A percentile compares a stretch with the other conserved stretches of the same genome.
Conservation (phyloP, 2,113 vertebrate genomes). For the Maccullochella peelii region DNA sequence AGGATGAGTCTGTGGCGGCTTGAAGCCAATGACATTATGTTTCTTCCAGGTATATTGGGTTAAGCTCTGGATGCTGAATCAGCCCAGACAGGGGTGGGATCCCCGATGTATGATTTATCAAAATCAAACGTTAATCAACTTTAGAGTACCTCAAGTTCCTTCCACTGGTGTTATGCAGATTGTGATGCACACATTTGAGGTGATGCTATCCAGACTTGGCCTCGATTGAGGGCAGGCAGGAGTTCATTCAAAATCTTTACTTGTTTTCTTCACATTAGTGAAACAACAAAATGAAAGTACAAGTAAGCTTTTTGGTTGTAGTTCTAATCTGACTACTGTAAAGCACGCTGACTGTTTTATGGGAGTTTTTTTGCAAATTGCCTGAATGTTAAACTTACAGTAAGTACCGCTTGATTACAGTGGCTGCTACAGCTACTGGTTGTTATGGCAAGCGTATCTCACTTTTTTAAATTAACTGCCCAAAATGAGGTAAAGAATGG, state of each 20-base stretch:
- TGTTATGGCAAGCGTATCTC: neutral
- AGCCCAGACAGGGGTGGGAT: constrained; percentile 36
- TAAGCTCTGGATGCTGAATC: constrained; percentile 56
- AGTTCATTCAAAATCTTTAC: constrained; percentile 1
- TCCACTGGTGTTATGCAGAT: neutral
- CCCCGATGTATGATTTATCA: constrained; percentile 28
- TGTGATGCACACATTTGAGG: neutral
- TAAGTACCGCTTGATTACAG: neutral
- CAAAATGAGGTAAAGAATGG: constrained; percentile 20
- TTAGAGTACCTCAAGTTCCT: constrained; percentile 82
- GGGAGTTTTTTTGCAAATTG: neutral
- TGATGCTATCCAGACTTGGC: neutral
- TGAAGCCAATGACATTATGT: constrained; percentile 49
- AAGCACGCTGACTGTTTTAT: neutral
- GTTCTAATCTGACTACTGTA: neutral
- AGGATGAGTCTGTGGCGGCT: constrained; percentile 60
- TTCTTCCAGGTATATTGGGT: constrained; percentile 33
- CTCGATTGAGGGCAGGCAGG: neutral
- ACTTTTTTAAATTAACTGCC: constrained; percentile 8
- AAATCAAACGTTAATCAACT: constrained; percentile 49
- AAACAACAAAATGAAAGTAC: neutral
- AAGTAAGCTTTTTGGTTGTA: too few species aligned
- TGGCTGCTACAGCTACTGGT: neutral
- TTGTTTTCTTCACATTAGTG: neutral
- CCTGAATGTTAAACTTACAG: neutral